Evolutionary conservation across 2,888 invertebrate species (phyloP).

Genomic region (Dasysyrphus tricinctus): DNA sequence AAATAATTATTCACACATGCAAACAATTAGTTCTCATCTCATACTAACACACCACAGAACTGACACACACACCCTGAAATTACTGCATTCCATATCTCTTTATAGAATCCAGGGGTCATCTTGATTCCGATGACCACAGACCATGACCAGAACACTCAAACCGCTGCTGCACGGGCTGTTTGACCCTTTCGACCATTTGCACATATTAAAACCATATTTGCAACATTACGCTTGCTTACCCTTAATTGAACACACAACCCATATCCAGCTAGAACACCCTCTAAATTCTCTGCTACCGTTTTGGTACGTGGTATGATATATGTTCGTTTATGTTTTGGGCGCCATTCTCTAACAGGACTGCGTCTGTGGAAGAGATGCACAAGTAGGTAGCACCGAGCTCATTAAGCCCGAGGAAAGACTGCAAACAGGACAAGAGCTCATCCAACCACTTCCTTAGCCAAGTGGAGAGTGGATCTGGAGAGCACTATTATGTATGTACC

Average conservation of each 20-base stretch:
- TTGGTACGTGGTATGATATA: neutral
- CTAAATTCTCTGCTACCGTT: conserved; percentile 39
- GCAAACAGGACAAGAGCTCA: conserved; percentile 60
- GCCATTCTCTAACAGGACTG: conserved; percentile 42
- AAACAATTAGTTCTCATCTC: conserved; percentile 73
- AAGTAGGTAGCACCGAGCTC: conserved; percentile 55
- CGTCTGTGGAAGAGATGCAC: conserved; percentile 26
- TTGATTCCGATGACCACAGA: conserved; percentile 59
- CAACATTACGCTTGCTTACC: conserved; percentile 74
- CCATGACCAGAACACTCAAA: conserved; percentile 54
- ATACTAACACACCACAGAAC: conserved; percentile 33
- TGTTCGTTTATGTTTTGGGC: conserved; percentile 27
- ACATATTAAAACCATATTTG: conserved; percentile 76
- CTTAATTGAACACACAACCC: conserved; percentile 67
- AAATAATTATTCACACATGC: conserved; percentile 75
- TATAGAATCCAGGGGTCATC: conserved; percentile 52
- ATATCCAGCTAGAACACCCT: conserved; percentile 22
- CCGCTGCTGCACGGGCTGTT: conserved; percentile 27
- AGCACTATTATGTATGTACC: neutral
- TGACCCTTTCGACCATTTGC: conserved; percentile 68
- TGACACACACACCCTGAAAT: neutral
- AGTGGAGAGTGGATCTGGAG: conserved; percentile 45
- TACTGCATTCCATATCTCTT: conserved; percentile 10
- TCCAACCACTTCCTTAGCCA: conserved; percentile 70
- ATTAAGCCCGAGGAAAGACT: conserved; percentile 63